Percentiles rank a stretch among this genome's conserved stretches.
Evolutionary conservation across 2,113 vertebrate species (phyloP).

Genomic region (Apodemus sylvaticus): DNA sequence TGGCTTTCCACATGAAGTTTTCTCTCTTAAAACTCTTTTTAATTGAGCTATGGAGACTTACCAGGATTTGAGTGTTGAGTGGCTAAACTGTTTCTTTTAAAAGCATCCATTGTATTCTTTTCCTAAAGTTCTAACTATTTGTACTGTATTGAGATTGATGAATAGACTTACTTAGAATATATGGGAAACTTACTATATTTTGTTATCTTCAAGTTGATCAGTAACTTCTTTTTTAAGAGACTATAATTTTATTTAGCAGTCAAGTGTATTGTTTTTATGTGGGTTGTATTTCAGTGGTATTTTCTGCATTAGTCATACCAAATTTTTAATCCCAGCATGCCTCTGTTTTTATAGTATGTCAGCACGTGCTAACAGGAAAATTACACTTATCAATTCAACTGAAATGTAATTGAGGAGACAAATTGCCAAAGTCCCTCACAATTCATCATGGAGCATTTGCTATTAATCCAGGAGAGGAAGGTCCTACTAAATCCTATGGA

Average conservation of each 20-base stretch:
- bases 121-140: background rate
- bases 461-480: background rate
- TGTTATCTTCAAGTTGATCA: conserved; percentile 39
- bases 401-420: conserved; percentile 39
- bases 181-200: background rate
- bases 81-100: conserved; percentile 9
- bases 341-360: background rate
- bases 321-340: conserved; percentile 31
- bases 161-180: conserved; percentile 24
- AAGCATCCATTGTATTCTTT: conserved; percentile 4
- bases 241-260: conserved; percentile 3
- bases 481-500: background rate
- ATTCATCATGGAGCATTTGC: background rate
- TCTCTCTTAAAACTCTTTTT: background rate
- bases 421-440: background rate
- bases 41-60: background rate
- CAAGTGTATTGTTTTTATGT: background rate
- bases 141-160: background rate
- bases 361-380: background rate
- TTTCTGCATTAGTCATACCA: conserved; percentile 43
- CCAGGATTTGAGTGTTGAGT: background rate
- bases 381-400: conserved; percentile 15
- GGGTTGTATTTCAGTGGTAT: background rate
- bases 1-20: background rate
- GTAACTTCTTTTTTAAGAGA: conserved; percentile 44